Evolutionary conservation across 2,113 vertebrate species (phyloP).

Genomic region (Mirza zaza): DNA sequence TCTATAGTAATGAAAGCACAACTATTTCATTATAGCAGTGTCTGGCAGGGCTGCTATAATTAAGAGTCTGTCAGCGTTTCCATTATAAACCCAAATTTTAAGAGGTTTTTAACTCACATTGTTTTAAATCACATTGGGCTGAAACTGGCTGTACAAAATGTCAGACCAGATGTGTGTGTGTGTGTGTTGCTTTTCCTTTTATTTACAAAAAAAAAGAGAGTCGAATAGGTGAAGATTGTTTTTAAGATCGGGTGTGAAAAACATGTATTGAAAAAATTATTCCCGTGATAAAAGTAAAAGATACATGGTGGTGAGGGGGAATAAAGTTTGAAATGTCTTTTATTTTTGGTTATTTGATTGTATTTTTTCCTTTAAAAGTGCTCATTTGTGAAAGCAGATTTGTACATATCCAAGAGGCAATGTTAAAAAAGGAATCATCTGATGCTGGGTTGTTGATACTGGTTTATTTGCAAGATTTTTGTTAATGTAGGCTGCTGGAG

Average conservation of each 20-base stretch:
- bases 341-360: slow-evolving; percentile 37
- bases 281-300: slow-evolving; percentile 67
- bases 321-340: slow-evolving; percentile 49
- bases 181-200: slow-evolving; percentile 55
- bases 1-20: slow-evolving; percentile 82
- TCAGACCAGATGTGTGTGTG: slow-evolving; percentile 69
- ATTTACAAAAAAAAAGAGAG: slow-evolving; percentile 43
- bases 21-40: slow-evolving; percentile 75
- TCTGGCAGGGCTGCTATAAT: slow-evolving; percentile 84
- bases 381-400: slow-evolving; percentile 40
- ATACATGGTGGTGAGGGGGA: not conserved
- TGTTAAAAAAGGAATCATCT: slow-evolving; percentile 28
- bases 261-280: slow-evolving; percentile 63
- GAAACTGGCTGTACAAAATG: slow-evolving; percentile 74
- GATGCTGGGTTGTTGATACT: not conserved
- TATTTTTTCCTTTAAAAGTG: slow-evolving; percentile 35
- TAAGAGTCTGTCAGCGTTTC: slow-evolving; percentile 85
- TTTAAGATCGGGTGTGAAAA: slow-evolving; percentile 54
- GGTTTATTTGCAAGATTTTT: slow-evolving; percentile 49
- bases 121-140: slow-evolving; percentile 80
- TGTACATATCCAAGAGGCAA: slow-evolving; percentile 16
- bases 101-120: slow-evolving; percentile 81
- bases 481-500: slow-evolving; percentile 7
- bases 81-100: slow-evolving; percentile 84
- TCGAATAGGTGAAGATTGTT: slow-evolving; percentile 54